Conservation (phyloP, 2,113 vertebrate species). For the Tringa solitaria region DNA sequence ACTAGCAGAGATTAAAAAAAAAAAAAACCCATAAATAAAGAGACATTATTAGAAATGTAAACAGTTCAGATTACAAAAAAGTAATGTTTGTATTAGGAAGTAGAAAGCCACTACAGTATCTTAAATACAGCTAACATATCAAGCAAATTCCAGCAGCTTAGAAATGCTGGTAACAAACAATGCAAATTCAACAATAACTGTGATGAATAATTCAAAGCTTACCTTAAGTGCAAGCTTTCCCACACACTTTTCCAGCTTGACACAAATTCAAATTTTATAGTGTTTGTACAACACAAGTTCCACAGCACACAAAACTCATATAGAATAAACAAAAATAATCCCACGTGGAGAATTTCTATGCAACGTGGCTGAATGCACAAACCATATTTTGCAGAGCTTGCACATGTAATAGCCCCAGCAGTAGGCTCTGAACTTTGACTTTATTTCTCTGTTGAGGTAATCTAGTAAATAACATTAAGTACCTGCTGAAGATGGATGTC, state of each 20-base stretch:
- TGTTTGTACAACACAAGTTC: slow-evolving; percentile 30
- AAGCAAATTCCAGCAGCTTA: slow-evolving; percentile 43
- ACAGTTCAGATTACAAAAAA: background rate
- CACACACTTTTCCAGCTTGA: slow-evolving; percentile 17
- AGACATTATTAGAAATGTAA: background rate
- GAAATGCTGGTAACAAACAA: slow-evolving; percentile 37
- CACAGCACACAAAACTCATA: background rate
- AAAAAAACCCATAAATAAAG: background rate
- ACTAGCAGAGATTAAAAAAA: background rate
- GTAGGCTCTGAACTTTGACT: background rate
- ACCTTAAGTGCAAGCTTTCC: background rate
- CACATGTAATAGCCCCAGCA: background rate
- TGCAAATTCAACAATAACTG: slow-evolving; percentile 37
- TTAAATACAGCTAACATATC: slow-evolving; percentile 30
- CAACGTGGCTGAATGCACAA: background rate
- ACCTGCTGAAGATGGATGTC: background rate
- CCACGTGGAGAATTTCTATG: background rate
- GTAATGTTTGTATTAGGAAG: background rate
- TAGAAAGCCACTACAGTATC: background rate
- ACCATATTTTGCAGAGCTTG: background rate
- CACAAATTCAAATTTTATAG: slow-evolving; percentile 38
- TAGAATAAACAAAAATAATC: background rate
- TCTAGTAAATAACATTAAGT: background rate
- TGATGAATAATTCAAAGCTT: slow-evolving; percentile 62
- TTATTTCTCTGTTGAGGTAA: background rate